Percentiles rank a stretch among this genome's conserved stretches.
phyloP scores from a whole-genome alignment of 2,113 vertebrate species.

The Tympanuchus pallidicinctus region DNA sequence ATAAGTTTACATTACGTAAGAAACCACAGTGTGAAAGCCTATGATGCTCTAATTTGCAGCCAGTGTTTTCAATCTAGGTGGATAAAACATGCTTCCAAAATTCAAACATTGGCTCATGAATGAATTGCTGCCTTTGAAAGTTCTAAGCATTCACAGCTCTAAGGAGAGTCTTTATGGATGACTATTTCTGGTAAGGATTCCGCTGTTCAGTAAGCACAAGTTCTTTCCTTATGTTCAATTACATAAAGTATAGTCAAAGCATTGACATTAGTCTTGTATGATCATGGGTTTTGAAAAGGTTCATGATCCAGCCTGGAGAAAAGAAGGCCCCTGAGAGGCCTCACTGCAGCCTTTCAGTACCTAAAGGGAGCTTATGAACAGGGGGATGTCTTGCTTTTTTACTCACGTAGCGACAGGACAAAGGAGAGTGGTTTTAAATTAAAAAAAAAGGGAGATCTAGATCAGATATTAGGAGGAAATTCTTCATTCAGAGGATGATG shows the following conservation, averaged over 20 bases:
- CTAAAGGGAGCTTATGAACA: no score
- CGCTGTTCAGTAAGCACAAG: neutral
- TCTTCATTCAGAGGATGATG: neutral
- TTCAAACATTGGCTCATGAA: neutral
- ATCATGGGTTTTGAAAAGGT: accelerated
- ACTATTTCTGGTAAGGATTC: neutral
- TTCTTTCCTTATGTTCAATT: neutral
- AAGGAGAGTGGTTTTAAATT: neutral
- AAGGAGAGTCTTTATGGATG: neutral
- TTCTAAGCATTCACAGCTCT: neutral
- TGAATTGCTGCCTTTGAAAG: neutral
- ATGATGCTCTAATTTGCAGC: neutral
- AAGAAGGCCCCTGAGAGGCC: neutral
- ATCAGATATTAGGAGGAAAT: neutral
- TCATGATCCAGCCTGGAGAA: neutral
- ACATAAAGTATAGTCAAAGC: neutral
- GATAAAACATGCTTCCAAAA: neutral
- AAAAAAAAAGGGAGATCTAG: neutral
- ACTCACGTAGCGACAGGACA: neutral
- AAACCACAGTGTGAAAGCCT: neutral
- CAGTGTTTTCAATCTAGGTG: neutral
- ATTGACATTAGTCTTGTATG: neutral
- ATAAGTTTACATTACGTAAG: neutral
- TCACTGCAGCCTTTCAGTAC: no score
- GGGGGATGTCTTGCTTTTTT: no score